These are phyloP conservation scores for Hyposoter dolosus DNA, from an alignment of 2,888 invertebrate genomes.

Conservation along the genomic window DNA sequence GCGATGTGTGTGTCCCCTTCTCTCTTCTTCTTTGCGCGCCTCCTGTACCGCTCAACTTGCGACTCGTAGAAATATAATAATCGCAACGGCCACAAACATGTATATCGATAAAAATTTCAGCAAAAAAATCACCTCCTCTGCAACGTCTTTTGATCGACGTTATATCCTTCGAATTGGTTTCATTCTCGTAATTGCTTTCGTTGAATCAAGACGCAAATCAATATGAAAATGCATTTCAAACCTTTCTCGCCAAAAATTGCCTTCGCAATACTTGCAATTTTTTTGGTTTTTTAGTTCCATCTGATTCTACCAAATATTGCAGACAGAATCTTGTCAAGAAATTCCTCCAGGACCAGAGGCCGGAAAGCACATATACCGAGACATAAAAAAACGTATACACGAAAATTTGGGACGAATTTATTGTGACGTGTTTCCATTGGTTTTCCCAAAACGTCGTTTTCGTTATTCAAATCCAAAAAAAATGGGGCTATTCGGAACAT, in stretches of 20 bases:
- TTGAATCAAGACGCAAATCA: not conserved
- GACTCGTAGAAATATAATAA: constrained; percentile 60
- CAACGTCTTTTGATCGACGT: no score
- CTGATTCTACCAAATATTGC: no score
- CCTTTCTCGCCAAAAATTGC: no score
- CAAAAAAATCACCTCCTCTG: not conserved
- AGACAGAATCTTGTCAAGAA: no score
- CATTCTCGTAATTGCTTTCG: not conserved
- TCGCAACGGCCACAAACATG: constrained; percentile 4
- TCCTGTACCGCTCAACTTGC: constrained; percentile 8
- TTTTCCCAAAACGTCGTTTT: not conserved
- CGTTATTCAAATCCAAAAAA: not conserved
- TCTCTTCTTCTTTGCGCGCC: not conserved
- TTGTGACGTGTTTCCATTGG: not conserved
- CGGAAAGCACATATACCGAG: no score
- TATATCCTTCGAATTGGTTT: not conserved
- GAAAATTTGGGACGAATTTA: not conserved
- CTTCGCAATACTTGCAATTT: not conserved
- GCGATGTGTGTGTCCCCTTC: constrained; percentile 38
- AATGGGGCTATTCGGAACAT: not conserved
- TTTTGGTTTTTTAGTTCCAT: not conserved
- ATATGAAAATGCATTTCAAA: not conserved
- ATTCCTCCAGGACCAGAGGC: no score
- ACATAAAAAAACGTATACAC: no score
- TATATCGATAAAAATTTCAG: not conserved